Evolutionary conservation across 2,113 vertebrate genomes (phyloP).

Genomic region (Tupaia chinensis): DNA sequence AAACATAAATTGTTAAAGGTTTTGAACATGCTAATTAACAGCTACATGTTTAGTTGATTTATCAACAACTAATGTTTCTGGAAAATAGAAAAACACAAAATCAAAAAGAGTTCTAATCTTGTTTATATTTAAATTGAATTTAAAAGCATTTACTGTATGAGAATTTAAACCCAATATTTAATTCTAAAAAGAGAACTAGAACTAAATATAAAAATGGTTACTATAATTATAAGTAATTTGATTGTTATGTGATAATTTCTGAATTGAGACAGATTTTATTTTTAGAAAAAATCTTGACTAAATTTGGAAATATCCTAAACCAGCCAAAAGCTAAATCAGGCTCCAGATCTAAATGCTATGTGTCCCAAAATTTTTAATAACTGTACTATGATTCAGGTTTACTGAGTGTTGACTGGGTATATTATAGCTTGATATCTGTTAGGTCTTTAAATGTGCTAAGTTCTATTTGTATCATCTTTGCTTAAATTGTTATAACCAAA

Average conservation of each 20-base stretch:
- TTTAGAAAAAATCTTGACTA: slow-evolving; percentile 61
- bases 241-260: slow-evolving; percentile 13
- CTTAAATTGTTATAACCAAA: slow-evolving; percentile 53
- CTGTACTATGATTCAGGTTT: slow-evolving; percentile 86
- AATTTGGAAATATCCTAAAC: slow-evolving; percentile 49
- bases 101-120: background rate
- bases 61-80: background rate
- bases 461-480: slow-evolving; percentile 77
- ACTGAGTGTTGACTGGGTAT: slow-evolving; percentile 87
- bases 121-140: slow-evolving; percentile 2
- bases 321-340: background rate
- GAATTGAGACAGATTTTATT: slow-evolving; percentile 27
- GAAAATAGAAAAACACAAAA: slow-evolving; percentile 3
- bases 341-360: slow-evolving; percentile 14
- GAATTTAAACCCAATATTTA: slow-evolving; percentile 58
- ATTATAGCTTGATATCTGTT: slow-evolving; percentile 84
- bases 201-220: slow-evolving; percentile 36
- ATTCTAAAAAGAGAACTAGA: slow-evolving; percentile 54
- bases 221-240: slow-evolving; percentile 27
- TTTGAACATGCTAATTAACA: slow-evolving; percentile 7
- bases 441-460: slow-evolving; percentile 84
- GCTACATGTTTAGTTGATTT: background rate
- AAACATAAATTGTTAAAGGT: background rate
- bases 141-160: slow-evolving; percentile 55
- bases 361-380: slow-evolving; percentile 85